Percentiles rank a stretch among this genome's conserved stretches.
phyloP scores from a whole-genome alignment of 2,888 invertebrate species.

The Chalcis sispes region DNA sequence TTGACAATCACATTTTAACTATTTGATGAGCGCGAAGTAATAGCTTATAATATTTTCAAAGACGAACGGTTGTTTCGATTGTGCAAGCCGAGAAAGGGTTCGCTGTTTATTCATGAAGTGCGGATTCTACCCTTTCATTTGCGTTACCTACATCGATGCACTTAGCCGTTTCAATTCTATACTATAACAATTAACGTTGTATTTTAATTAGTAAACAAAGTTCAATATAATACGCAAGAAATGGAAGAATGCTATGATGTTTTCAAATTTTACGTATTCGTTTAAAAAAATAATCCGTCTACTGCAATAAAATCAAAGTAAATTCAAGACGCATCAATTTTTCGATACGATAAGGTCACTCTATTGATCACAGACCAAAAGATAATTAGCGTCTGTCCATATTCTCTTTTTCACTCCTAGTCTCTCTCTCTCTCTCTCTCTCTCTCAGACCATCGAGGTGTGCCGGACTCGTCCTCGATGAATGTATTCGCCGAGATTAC shows the following conservation, averaged over 20 bases:
- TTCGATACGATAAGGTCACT: neutral
- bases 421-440: constrained; percentile 4
- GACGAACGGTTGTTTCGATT: neutral
- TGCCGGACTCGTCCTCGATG: constrained; percentile 61
- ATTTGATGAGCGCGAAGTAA: too few relatives aligned
- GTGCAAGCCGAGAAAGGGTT: neutral
- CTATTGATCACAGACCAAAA: constrained; percentile 58
- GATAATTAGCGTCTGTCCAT: constrained; percentile 71
- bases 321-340: neutral
- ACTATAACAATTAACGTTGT: constrained; percentile 18
- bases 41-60: too few relatives aligned
- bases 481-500: constrained; percentile 75
- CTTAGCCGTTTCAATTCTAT: constrained; percentile 6
- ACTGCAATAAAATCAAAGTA: too few relatives aligned
- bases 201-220: constrained; percentile 14
- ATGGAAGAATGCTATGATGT: too few relatives aligned
- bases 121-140: constrained; percentile 27
- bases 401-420: constrained; percentile 55
- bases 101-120: constrained; percentile 39
- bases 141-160: constrained; percentile 24
- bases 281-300: too few relatives aligned
- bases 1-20: too few relatives aligned
- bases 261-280: too few relatives aligned
- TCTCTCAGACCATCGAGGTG: neutral
- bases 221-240: too few relatives aligned